phyloP scores from a whole-genome alignment of 2,113 vertebrate species.

The Lycocorax pyrrhopterus region DNA sequence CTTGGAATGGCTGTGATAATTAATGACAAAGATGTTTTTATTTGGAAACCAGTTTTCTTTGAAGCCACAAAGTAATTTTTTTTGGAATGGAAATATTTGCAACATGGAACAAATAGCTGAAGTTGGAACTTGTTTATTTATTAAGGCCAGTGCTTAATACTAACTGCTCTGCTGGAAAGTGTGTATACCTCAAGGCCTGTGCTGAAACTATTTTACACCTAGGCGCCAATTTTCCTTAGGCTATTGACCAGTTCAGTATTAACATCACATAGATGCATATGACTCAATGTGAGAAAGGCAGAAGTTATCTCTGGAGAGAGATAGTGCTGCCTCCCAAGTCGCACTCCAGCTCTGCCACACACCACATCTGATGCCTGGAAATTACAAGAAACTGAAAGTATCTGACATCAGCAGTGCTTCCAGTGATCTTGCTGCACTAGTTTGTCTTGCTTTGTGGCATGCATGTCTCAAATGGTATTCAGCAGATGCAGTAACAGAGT shows the following conservation, averaged over 20 bases:
- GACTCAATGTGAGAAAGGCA: background rate
- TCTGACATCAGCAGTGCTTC: background rate
- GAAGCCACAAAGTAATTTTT: background rate
- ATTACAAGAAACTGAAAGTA: background rate
- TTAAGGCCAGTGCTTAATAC: background rate
- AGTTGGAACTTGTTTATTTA: background rate
- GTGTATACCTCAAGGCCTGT: background rate
- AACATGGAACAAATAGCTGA: background rate
- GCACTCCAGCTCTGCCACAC: background rate
- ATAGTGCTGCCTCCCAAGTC: rapidly evolving
- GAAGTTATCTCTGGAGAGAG: background rate
- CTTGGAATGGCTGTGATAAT: background rate
- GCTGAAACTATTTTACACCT: background rate
- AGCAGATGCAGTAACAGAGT: background rate
- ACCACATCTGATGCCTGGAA: background rate
- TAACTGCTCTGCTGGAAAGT: background rate
- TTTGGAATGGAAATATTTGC: background rate
- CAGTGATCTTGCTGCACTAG: background rate
- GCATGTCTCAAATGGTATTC: background rate
- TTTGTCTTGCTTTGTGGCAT: background rate
- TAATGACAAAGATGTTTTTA: background rate
- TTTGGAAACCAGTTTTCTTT: background rate
- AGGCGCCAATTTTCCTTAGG: background rate
- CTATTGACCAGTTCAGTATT: background rate
- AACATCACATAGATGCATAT: background rate